phyloP scores from a whole-genome alignment of 2,113 vertebrate genomes.

The Helogale parvula region DNA sequence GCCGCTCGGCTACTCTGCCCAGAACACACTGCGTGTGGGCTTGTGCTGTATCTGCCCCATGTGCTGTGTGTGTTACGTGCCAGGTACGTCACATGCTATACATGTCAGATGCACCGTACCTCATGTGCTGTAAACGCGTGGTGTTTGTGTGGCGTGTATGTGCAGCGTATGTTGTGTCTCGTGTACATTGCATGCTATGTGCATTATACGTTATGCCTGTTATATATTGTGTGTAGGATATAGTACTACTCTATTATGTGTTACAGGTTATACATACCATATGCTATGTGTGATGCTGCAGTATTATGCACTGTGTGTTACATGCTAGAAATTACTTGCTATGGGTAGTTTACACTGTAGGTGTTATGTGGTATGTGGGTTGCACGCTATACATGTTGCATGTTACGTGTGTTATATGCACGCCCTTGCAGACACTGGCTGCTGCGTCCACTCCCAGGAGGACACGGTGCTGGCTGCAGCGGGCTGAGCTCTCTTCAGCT shows the following conservation, averaged over 20 bases:
- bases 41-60: no score
- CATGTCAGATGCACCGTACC: rapidly evolving
- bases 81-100: not conserved
- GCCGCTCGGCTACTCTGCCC: no score
- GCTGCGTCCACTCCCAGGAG: not conserved
- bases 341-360: not conserved
- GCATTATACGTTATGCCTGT: no score
- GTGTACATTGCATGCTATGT: not conserved
- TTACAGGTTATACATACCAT: not conserved
- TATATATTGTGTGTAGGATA: not conserved
- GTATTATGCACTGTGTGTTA: not conserved
- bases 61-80: no score
- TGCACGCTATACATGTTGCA: rapidly evolving
- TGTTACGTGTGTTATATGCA: not conserved
- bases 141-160: not conserved
- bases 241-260: not conserved
- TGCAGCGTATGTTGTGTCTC: rapidly evolving
- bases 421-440: no score
- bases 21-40: rapidly evolving
- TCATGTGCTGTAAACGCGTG: no score
- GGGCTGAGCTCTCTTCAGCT: rapidly evolving
- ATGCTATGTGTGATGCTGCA: not conserved
- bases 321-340: no score
- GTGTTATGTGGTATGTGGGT: not conserved
- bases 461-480: not conserved